These are phyloP conservation scores for Phalacrocorax pelagicus DNA, from an alignment of 2,113 vertebrate species.

Conservation along the genomic window DNA sequence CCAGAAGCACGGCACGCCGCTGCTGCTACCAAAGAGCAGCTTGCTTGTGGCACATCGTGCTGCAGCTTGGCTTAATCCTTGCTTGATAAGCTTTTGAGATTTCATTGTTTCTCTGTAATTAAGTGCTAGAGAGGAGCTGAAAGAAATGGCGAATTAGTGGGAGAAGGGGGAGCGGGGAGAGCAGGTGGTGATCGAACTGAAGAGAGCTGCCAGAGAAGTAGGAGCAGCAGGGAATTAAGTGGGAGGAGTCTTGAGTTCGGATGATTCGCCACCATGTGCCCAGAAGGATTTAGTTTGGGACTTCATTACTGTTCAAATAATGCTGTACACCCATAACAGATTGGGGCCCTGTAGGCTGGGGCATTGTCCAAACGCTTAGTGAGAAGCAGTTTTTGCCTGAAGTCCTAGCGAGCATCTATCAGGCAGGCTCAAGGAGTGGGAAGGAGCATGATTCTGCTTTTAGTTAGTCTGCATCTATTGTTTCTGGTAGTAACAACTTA, in stretches of 20 bases:
- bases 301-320: conserved; percentile 35
- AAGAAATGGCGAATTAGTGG: conserved; percentile 19
- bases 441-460: neutral
- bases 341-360: neutral
- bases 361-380: neutral
- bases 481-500: neutral
- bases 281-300: conserved; percentile 39
- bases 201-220: conserved; percentile 48
- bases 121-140: conserved; percentile 54
- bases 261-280: conserved; percentile 6
- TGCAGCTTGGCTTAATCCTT: conserved; percentile 42
- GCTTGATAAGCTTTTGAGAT: conserved; percentile 47
- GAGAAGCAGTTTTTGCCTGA: neutral
- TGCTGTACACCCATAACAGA: neutral
- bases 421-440: rapidly evolving
- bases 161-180: conserved; percentile 10
- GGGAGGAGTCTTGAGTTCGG: conserved; percentile 1
- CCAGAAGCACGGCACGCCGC: neutral
- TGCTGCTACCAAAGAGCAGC: conserved; percentile 15
- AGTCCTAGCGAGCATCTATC: neutral
- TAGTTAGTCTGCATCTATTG: conserved; percentile 20
- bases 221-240: conserved; percentile 60
- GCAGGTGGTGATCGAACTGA: conserved; percentile 58
- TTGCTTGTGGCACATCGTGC: conserved; percentile 21
- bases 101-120: conserved; percentile 66